A percentile compares a stretch with the other conserved stretches of the same genome.
Conservation (phyloP, 1,140 invertebrate species). For the Sycophila sp. region DNA sequence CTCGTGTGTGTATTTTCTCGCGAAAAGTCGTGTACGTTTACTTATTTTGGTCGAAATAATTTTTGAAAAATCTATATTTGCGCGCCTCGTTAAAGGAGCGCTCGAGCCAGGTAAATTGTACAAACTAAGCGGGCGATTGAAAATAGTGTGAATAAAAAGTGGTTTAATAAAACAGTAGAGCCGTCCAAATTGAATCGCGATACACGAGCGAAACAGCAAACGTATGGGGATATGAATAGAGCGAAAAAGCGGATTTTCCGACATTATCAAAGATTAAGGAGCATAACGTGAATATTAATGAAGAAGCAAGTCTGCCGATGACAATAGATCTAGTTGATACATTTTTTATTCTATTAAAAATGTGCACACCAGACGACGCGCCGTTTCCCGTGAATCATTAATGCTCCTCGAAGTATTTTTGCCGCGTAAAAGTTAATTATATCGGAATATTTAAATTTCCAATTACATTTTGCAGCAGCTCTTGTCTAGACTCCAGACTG, state of each 20-base stretch:
- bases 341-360: conserved; percentile 27
- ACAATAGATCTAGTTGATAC: conserved; percentile 3
- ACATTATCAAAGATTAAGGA: conserved; percentile 19
- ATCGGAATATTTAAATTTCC: conserved; percentile 15
- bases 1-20: too few relatives aligned
- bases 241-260: conserved; percentile 9
- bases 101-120: too few relatives aligned
- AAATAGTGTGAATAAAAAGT: too few relatives aligned
- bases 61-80: too few relatives aligned
- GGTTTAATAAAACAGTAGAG: too few relatives aligned
- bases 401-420: conserved; percentile 26
- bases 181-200: background rate
- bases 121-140: too few relatives aligned
- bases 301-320: background rate
- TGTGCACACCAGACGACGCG: conserved; percentile 26
- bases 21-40: too few relatives aligned
- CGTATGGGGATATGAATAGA: conserved; percentile 18
- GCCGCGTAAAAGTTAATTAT: conserved; percentile 15
- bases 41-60: too few relatives aligned
- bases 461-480: conserved; percentile 7
- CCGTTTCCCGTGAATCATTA: conserved; percentile 17
- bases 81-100: too few relatives aligned
- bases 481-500: conserved; percentile 31
- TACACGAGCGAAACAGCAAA: background rate
- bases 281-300: conserved; percentile 23